Evolutionary conservation across 2,888 invertebrate genomes (phyloP), one percentile per base, ranked within the genome.

Genomic region (Drosophila engyochracea): DNA sequence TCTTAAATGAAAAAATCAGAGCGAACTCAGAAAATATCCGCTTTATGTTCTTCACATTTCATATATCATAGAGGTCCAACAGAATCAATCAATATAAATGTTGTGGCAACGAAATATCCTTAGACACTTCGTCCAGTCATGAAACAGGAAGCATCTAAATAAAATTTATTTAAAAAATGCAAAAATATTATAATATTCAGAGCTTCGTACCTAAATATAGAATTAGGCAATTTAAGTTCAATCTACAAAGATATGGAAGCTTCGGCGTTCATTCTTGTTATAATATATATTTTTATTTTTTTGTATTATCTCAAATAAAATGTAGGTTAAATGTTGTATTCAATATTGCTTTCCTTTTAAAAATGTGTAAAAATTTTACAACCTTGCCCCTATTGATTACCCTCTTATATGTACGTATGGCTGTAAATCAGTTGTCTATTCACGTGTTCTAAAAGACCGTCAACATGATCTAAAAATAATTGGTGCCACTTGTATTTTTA

Each of bases 401-500:
- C 4, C 4, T 4, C 19, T 14, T 44, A 22, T 22, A 14, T 14
- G 44, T 44, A 12, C 44, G 4, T 1, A 14, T 22, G 22, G 7
- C 16, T 16, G 7, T 3, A 3, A 22, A 51, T 51, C 12, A 22
- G 3, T 9, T 16, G 25, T 31, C n/a, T 16, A 31, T 53, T 44
- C 47, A 28, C 14, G 28, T 64, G 61, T n/a, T 37, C 37, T 49
- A 28, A 33, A 49, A 28, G 25, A 5, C 31, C 19, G 9, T 16
- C 41, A n/a, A 19, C 9, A 6, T n/a, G 49, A 6, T 25, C 55
- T 49, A 51, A 55, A 51, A 41, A 28, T 33, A 33, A 54, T n/a
- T 41, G 19, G n/a, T 19, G 28, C 3, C 39, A 65, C 51, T 57
- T 59, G 30, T 61, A n/a, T 30, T 63, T 75, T 28, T 59, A 53